Percentiles rank a stretch among this genome's conserved stretches.
Evolutionary conservation across 2,113 vertebrate species (phyloP).

Genomic region (Gnathonemus longibarbis): DNA sequence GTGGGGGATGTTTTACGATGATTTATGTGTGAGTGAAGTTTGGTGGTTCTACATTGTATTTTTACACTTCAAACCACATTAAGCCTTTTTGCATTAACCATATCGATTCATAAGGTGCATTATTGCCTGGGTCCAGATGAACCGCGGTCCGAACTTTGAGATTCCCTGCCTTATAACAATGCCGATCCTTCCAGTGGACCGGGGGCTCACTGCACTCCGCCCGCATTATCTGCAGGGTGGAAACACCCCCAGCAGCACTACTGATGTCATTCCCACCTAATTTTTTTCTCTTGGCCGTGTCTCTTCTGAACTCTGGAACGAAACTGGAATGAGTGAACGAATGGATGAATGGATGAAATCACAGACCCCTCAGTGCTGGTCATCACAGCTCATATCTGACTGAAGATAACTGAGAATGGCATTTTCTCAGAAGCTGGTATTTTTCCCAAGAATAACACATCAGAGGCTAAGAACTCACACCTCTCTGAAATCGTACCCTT

Average conservation of each 20-base stretch:
- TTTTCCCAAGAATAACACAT: background rate
- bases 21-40: background rate
- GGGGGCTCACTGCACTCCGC: background rate
- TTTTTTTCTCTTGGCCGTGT: background rate
- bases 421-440: background rate
- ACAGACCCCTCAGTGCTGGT: background rate
- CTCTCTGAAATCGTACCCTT: background rate
- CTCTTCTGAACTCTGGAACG: background rate
- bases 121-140: background rate
- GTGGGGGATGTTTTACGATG: background rate
- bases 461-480: background rate
- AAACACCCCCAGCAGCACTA: background rate
- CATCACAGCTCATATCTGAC: background rate
- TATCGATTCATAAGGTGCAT: background rate
- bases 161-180: background rate
- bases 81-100: background rate
- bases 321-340: background rate
- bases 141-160: background rate
- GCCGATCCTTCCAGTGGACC: background rate
- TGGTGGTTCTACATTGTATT: background rate
- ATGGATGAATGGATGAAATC: background rate
- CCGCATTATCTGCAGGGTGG: background rate
- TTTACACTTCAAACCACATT: background rate
- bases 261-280: background rate
- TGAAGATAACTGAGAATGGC: background rate